Conservation (phyloP, 2,113 vertebrate genomes). For the Scophthalmus maximus region DNA sequence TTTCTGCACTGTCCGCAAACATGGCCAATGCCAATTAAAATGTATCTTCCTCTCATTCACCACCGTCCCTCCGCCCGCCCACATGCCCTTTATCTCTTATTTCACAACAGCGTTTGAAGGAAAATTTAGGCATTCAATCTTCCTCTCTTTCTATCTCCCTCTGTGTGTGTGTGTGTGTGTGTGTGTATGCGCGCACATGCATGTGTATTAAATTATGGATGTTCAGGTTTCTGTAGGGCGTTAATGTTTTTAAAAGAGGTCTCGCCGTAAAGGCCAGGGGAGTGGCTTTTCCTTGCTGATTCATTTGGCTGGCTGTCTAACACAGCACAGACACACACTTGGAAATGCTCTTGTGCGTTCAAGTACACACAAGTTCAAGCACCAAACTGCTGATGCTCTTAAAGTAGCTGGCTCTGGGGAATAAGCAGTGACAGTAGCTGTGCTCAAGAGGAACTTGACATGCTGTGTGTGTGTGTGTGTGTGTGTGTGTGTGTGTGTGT, state of each 20-base stretch:
- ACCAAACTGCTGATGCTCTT: constrained; percentile 63
- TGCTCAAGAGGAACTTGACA: constrained; percentile 53
- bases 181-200: background rate
- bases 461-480: constrained; percentile 36
- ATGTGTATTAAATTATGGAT: constrained; percentile 25
- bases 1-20: background rate
- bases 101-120: constrained; percentile 5
- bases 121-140: constrained; percentile 25
- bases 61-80: background rate
- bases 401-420: constrained; percentile 58
- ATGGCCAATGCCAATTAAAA: background rate
- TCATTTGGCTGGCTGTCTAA: constrained; percentile 25
- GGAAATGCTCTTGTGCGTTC: background rate
- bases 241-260: constrained; percentile 40
- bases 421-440: constrained; percentile 55
- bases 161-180: background rate
- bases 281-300: constrained; percentile 33
- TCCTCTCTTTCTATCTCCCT: background rate
- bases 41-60: constrained; percentile 4
- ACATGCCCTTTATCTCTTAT: constrained; percentile 11
- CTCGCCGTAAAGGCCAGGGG: constrained; percentile 31
- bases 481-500: constrained; percentile 15
- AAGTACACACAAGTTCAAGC: constrained; percentile 6
- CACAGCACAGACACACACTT: background rate
- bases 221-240: constrained; percentile 21